Evolutionary conservation across 1,140 invertebrate species (phyloP), one percentile per base, ranked within the genome.

Genomic region (Cotesia glomerata): DNA sequence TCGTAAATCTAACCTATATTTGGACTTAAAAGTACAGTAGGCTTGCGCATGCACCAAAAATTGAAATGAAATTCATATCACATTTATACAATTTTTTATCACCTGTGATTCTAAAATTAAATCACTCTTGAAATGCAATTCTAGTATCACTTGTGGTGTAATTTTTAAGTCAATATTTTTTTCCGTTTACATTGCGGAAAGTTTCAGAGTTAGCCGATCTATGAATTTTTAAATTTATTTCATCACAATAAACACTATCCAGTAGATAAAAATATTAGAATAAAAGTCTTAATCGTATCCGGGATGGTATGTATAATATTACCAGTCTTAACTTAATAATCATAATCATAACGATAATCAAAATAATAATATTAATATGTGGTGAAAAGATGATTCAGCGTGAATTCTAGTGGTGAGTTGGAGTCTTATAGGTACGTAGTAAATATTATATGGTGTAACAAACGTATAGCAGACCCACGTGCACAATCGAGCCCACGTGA

Each of bases 401-500:
- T 49, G 56, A 34, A 69, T 69, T 69, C 36, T 32, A 62, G 68
- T 13, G 45, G 36, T 32, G 65, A 59, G 59, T 58, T 39, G 45
- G 35, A 62, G 59, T 51, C 18, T 61, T 49, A n/a, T 34, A 34
- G 11, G 14, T 59, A 69, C 39, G 58, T 39, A 45, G 39, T 45
- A 45, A 45, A 66, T 59, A 72, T 66, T 65, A 2, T 56, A 35
- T 62, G 64, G 51, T 71, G 69, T 65, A 65, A 71, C 59, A 71
- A 71, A 64, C 32, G 58, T 62, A 39, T 45, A 52, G 5, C 9
- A 51, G 61, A 49, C 26, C 52, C 61, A 63, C 16, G 39, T 52
- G 45, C 26, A 63, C 18, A 14, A 69, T 26, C 45, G 65, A 70
- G 64, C 73, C 62, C 61, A 74, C 72, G 68, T 70, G 59, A 74